Evolutionary conservation across 64 coral and sea anemone species (phyloP).

Genomic region (Astreopora myriophthalma): DNA sequence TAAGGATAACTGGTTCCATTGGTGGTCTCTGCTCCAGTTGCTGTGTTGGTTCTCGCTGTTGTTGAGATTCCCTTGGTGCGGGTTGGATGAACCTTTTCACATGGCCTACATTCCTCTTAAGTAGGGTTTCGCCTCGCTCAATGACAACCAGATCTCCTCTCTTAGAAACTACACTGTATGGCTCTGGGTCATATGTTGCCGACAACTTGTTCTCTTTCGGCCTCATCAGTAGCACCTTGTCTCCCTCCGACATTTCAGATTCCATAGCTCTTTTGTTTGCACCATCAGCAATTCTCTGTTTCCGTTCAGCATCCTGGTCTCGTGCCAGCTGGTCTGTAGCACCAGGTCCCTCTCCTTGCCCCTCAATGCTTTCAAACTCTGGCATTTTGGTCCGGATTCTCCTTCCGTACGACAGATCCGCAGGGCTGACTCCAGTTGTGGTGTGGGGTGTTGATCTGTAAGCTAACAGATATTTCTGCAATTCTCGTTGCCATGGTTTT

Average conservation of each 20-base stretch:
- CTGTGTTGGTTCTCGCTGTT: background rate
- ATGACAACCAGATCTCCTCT: too few relatives aligned
- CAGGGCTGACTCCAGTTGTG: conserved; percentile 43
- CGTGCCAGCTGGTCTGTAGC: conserved; percentile 24
- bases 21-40: background rate
- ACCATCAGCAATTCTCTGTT: conserved; percentile 32
- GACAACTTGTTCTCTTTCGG: conserved; percentile 17
- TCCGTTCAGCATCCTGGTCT: background rate
- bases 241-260: conserved; percentile 24
- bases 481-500: conserved; percentile 22
- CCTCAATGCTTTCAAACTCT: conserved; percentile 16
- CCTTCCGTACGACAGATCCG: background rate
- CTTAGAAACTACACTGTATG: background rate
- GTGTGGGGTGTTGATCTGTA: conserved; percentile 27
- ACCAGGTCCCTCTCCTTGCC: background rate
- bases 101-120: background rate
- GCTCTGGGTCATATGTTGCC: conserved; percentile 8
- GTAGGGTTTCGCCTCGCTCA: conserved; percentile 16
- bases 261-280: conserved; percentile 12
- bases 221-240: background rate
- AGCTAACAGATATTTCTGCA: conserved; percentile 6
- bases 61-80: background rate
- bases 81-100: conserved; percentile 3
- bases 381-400: conserved; percentile 22
- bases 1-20: background rate